Conservation (phyloP, 53 echinoderm and acorn worm species). For the Actinopyga echinites region DNA sequence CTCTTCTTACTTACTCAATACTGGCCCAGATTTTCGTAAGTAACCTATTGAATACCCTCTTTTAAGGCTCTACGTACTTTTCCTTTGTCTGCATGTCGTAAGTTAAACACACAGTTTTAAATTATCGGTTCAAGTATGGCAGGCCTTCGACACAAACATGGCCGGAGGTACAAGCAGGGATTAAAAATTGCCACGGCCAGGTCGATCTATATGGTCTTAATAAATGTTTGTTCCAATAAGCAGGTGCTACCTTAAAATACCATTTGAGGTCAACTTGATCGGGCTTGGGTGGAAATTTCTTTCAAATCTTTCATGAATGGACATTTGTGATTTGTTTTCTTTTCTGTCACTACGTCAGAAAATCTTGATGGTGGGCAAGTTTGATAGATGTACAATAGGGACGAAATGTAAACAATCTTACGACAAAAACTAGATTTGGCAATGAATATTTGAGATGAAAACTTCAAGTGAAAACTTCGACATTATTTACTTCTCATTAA, state of each 20-base stretch:
- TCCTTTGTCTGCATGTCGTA: neutral
- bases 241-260: slow-evolving; percentile 12
- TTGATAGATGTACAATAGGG: too few relatives aligned
- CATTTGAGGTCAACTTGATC: slow-evolving; percentile 22
- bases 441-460: too few relatives aligned
- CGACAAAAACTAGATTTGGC: too few relatives aligned
- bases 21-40: slow-evolving; percentile 31
- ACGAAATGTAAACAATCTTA: too few relatives aligned
- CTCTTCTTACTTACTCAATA: neutral
- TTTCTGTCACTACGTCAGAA: too few relatives aligned
- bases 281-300: too few relatives aligned
- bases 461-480: too few relatives aligned
- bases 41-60: neutral
- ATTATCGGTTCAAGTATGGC: neutral
- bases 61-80: neutral
- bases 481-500: too few relatives aligned
- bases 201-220: neutral
- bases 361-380: too few relatives aligned
- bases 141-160: neutral
- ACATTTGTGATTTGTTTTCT: too few relatives aligned
- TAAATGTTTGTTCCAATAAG: slow-evolving; percentile 10
- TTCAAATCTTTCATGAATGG: too few relatives aligned
- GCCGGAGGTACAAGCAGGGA: slow-evolving; percentile 18
- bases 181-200: slow-evolving; percentile 6
- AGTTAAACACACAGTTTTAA: slow-evolving; percentile 8